Evolutionary conservation across 2,797 vertebrate species (phyloP).

Genomic region (Trachurus trachurus): DNA sequence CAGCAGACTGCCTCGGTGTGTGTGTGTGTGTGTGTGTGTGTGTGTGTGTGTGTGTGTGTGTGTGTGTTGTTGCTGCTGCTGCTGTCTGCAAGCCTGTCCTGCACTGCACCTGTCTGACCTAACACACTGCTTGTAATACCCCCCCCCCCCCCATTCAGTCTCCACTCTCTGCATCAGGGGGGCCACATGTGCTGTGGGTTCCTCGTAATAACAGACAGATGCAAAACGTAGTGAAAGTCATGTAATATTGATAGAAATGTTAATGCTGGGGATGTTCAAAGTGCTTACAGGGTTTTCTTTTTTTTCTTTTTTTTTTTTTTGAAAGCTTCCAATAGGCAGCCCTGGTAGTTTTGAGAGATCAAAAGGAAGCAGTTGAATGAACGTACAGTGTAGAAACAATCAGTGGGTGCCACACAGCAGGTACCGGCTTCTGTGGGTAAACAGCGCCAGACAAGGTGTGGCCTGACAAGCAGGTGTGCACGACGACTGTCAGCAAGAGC

Average conservation of each 20-base stretch:
- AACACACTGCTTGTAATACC: slow-evolving; percentile 10
- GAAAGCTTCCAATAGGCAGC: neutral
- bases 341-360: neutral
- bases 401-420: neutral
- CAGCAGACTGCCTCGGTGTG: slow-evolving; percentile 31
- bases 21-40: neutral
- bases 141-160: neutral
- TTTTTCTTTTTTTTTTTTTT: too few relatives aligned
- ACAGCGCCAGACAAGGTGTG: slow-evolving; percentile 58
- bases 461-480: slow-evolving; percentile 59
- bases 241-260: slow-evolving; percentile 17
- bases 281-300: neutral
- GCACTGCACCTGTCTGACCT: slow-evolving; percentile 61
- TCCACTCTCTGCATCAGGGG: slow-evolving; percentile 3
- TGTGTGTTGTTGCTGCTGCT: slow-evolving; percentile 15
- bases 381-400: neutral
- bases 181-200: slow-evolving; percentile 1
- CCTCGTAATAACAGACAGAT: slow-evolving; percentile 12
- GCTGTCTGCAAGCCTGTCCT: slow-evolving; percentile 36
- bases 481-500: slow-evolving; percentile 39
- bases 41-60: neutral
- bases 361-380: slow-evolving; percentile 3
- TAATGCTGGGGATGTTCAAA: slow-evolving; percentile 1
- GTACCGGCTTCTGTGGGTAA: slow-evolving; percentile 9
- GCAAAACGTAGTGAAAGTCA: neutral